These are phyloP conservation scores for Dendropsophus ebraccatus DNA, from an alignment of 2,113 vertebrate species.

Conservation along the genomic window DNA sequence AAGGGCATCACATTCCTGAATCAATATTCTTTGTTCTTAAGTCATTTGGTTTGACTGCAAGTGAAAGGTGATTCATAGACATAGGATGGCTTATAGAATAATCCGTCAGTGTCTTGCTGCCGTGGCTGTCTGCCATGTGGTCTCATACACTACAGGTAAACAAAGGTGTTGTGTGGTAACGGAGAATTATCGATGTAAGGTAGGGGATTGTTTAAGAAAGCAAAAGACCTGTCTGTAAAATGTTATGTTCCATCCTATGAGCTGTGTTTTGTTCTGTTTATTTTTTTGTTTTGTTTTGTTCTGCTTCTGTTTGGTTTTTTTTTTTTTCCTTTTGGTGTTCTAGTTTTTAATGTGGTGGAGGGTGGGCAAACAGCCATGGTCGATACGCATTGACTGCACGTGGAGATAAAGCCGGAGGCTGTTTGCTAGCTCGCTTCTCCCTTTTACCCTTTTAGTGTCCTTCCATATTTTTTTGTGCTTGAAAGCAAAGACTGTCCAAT, in stretches of 20 bases:
- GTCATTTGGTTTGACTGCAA: constrained; percentile 60
- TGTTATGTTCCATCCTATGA: neutral
- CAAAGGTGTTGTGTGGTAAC: too few species aligned
- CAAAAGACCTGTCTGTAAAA: neutral
- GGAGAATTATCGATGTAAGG: neutral
- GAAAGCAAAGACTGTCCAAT: constrained; percentile 69
- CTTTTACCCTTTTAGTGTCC: constrained; percentile 64
- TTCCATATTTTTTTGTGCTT: constrained; percentile 63
- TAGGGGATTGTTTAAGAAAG: neutral
- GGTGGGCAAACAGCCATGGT: constrained; percentile 69
- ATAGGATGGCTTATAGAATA: constrained; percentile 52
- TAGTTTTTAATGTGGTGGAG: constrained; percentile 62
- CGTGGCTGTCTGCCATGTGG: neutral
- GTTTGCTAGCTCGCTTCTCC: constrained; percentile 68
- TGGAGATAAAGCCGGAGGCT: constrained; percentile 73
- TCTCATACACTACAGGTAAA: neutral
- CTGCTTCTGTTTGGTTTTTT: constrained; percentile 48
- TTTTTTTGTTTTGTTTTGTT: constrained; percentile 63
- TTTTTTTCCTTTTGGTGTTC: constrained; percentile 58
- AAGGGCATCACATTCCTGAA: constrained; percentile 65
- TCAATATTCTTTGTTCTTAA: constrained; percentile 62
- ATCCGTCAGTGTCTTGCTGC: neutral
- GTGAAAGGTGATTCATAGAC: constrained; percentile 61
- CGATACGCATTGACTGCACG: constrained; percentile 67
- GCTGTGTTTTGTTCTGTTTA: neutral